Evolutionary conservation across 1,140 invertebrate species (phyloP).

Genomic region (Nasonia vitripennis): DNA sequence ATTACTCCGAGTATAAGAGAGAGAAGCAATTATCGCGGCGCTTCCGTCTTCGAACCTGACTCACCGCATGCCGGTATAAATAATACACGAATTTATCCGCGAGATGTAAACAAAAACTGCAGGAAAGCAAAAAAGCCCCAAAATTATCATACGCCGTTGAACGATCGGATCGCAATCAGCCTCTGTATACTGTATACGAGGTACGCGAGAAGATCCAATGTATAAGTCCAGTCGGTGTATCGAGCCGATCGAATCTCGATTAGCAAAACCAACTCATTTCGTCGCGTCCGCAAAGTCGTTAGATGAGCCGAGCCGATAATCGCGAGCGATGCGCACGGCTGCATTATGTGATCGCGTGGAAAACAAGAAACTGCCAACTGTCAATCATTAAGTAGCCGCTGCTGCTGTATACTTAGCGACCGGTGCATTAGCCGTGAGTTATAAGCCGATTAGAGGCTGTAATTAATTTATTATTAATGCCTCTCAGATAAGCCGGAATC

Average conservation of each 20-base stretch:
- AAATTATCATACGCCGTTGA: background rate
- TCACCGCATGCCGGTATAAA: no score
- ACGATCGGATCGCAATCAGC: background rate
- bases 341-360: background rate
- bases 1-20: background rate
- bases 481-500: background rate
- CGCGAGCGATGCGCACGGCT: background rate
- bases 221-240: background rate
- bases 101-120: background rate
- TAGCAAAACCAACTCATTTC: conserved; percentile 26
- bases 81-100: background rate
- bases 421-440: conserved; percentile 35
- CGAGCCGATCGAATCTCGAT: conserved; percentile 41
- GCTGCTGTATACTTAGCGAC: background rate
- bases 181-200: background rate
- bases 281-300: background rate
- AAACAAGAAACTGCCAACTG: conserved; percentile 46
- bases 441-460: conserved; percentile 36
- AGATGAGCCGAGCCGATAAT: conserved; percentile 12
- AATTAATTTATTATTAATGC: conserved; percentile 47
- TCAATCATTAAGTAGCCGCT: conserved; percentile 35
- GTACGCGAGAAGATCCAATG: background rate
- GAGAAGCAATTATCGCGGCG: background rate
- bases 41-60: background rate
- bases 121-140: conserved; percentile 2